Evolutionary conservation across 2,113 vertebrate genomes (phyloP).

Genomic region (Pygoscelis antarcticus): DNA sequence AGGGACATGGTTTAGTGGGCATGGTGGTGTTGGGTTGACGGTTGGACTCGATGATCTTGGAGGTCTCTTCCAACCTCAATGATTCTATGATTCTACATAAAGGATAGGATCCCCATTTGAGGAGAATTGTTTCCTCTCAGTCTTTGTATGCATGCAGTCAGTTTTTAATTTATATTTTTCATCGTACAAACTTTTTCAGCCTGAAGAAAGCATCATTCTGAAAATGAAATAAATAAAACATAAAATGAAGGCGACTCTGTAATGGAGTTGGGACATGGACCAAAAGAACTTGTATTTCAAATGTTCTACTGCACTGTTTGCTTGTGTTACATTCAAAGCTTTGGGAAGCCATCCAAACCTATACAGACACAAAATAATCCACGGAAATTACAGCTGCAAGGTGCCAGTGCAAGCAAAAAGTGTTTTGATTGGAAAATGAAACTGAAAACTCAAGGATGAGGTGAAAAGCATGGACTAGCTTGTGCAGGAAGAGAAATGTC

Average conservation of each 20-base stretch:
- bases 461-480: background rate
- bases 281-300: constrained; percentile 26
- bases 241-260: background rate
- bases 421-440: background rate
- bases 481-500: background rate
- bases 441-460: background rate
- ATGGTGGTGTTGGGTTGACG: too few relatives aligned
- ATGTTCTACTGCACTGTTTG: background rate
- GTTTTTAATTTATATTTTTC: background rate
- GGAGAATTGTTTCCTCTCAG: background rate
- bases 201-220: background rate
- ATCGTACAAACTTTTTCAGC: background rate
- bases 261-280: background rate
- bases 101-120: background rate
- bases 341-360: constrained; percentile 17
- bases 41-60: too few relatives aligned
- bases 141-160: background rate
- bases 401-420: background rate
- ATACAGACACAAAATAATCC: background rate
- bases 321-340: background rate
- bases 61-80: too few relatives aligned
- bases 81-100: background rate
- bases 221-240: background rate
- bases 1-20: too few relatives aligned
- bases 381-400: background rate